These are phyloP conservation scores for Menura novaehollandiae DNA, from an alignment of 2,113 vertebrate species.

Conservation along the genomic window DNA sequence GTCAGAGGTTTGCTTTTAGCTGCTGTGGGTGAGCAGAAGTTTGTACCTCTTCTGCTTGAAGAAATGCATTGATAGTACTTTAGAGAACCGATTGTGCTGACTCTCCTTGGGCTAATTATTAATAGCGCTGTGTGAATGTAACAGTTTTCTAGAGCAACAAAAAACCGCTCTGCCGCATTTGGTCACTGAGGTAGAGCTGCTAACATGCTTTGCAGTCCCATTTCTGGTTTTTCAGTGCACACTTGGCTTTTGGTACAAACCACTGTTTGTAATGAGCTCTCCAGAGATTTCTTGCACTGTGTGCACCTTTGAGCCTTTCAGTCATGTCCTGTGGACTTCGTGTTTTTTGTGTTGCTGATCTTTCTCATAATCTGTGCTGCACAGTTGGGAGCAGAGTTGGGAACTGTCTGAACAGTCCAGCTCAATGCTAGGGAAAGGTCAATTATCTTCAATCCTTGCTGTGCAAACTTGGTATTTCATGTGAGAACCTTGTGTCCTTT, in stretches of 20 bases:
- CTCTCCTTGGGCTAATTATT: neutral
- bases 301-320: neutral
- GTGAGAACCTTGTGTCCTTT: neutral
- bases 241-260: neutral
- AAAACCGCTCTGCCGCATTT: neutral
- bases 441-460: neutral
- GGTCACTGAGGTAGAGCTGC: neutral
- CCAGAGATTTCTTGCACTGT: neutral
- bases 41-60: neutral
- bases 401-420: neutral
- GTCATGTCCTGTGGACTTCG: neutral
- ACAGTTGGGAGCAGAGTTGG: neutral
- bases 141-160: neutral
- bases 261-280: neutral
- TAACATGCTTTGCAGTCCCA: neutral
- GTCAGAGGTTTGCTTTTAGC: neutral
- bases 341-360: neutral
- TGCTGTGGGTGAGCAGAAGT: neutral
- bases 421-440: neutral
- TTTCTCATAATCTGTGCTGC: neutral
- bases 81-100: neutral
- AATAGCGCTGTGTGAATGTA: accelerated
- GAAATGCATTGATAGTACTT: neutral
- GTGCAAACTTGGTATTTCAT: neutral
- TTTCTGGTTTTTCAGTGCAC: neutral